Base-by-base conservation (phyloP, 2,113 vertebrate species). In the Microcebus murinus region DNA sequence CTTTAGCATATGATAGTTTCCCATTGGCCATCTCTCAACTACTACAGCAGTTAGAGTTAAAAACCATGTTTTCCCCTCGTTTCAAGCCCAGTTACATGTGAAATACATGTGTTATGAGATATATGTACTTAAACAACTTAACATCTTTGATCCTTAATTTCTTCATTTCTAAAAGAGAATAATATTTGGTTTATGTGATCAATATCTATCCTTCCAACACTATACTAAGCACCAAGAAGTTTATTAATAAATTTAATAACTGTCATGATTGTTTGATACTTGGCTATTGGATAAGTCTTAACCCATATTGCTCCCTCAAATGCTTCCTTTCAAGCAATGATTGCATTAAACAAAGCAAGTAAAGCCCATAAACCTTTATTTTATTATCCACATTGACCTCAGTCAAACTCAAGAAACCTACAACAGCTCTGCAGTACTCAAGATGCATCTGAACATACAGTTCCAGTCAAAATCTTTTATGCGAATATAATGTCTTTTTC, bases 141-240 rank as follows among this genome's bases (percentile, higher is more conserved):
- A 50, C 14, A 84, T 68, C 31, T 94, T 90, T 90, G 31, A 94
- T 25, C 25, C 17, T 87, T 80, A 79, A 95, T 80, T 50, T 92
- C 71, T 9, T 71, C 27, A 90, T 21, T 23, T 61, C 23, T 57
- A 84, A 90, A 83, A 80, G 8, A 14, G 17, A 94, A 59, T 76
- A 83, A 74, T 76, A 81, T 81, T 89, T 90, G 79, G 31, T 29
- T 84, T n/a, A 31, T 20, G 67, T 25, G 2, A 92, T 59, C 29
- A 83, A 61, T 63, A 45, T 17, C 52, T 77, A 82, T 36, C 25
- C 4, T 93, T 73, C 31, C 8, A 68, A 74, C 1, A 31, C 11
- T 57, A 68, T 21, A 82, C 5, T 61, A 94, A 96, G n/a, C 50
- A 70, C 12, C 65, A 10, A 65, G 6, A 91, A 55, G 27, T 45